phyloP scores from a whole-genome alignment of 2,113 vertebrate genomes.

The Maccullochella peelii region DNA sequence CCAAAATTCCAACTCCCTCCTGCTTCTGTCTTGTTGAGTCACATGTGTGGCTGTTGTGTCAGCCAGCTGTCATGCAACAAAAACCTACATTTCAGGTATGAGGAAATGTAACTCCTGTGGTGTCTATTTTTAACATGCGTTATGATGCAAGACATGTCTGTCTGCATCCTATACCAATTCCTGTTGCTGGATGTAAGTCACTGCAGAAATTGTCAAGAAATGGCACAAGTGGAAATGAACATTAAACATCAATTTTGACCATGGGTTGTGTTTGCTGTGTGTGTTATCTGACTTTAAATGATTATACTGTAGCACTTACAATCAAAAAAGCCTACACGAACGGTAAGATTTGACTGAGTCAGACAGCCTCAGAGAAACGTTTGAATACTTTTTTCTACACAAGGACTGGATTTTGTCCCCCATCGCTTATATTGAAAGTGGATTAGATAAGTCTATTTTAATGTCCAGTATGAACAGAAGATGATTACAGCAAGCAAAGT shows the following conservation, averaged over 20 bases:
- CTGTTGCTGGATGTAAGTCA: conserved; percentile 73
- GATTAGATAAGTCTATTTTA: too few relatives aligned
- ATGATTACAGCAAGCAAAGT: too few relatives aligned
- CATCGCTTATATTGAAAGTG: not conserved
- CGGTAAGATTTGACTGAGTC: not conserved
- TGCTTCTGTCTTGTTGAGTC: conserved; percentile 58
- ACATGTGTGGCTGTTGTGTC: conserved; percentile 19
- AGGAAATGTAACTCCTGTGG: conserved; percentile 32
- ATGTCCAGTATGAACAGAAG: not conserved
- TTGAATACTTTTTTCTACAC: not conserved
- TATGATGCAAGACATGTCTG: conserved; percentile 34
- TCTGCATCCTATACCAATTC: conserved; percentile 48
- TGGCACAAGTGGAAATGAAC: conserved; percentile 74
- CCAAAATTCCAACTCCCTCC: conserved; percentile 40
- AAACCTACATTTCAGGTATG: conserved; percentile 35
- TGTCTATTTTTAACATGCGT: conserved; percentile 45
- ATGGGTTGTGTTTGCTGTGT: conserved; percentile 21
- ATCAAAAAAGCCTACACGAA: not conserved
- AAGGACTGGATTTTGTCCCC: not conserved
- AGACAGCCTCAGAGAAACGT: not conserved
- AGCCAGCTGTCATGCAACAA: conserved; percentile 18
- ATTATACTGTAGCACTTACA: not conserved
- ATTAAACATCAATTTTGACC: conserved; percentile 74
- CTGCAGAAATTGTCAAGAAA: conserved; percentile 65
- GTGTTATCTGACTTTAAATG: not conserved